A percentile compares a stretch with the other conserved stretches of the same genome.
Conservation (phyloP, 2,888 invertebrate genomes). For the Scaptomyza tumidula region DNA sequence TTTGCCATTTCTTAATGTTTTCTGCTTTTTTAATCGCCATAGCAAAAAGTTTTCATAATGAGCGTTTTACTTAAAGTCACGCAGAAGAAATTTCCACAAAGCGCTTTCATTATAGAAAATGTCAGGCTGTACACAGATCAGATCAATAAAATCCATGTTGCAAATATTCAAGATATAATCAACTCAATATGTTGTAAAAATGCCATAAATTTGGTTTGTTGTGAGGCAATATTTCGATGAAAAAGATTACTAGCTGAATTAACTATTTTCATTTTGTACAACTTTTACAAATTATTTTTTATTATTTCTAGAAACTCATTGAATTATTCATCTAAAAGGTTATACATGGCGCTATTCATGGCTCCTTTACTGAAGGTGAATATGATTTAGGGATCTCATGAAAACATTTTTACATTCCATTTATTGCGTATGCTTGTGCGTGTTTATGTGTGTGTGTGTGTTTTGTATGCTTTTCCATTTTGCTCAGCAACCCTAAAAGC, state of each 20-base stretch:
- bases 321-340: too few relatives aligned
- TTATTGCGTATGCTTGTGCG: slow-evolving; percentile 17
- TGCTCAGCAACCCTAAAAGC: slow-evolving; percentile 71
- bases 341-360: not conserved
- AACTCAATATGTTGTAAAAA: not conserved
- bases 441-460: slow-evolving; percentile 30
- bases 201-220: not conserved
- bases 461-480: slow-evolving; percentile 64
- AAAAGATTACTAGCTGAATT: too few relatives aligned
- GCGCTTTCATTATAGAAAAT: not conserved
- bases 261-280: too few relatives aligned
- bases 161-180: not conserved
- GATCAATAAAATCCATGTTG: not conserved
- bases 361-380: slow-evolving; percentile 7
- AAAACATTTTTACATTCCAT: not conserved
- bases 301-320: too few relatives aligned
- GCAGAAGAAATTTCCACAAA: slow-evolving; percentile 18
- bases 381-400: slow-evolving; percentile 12
- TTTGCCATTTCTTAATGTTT: not conserved
- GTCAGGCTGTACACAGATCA: not conserved
- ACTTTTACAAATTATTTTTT: too few relatives aligned
- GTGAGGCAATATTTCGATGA: not conserved
- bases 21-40: slow-evolving; percentile 42
- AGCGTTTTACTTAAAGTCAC: slow-evolving; percentile 53
- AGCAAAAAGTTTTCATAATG: slow-evolving; percentile 69